These are phyloP conservation scores for Drosophila kurseongensis DNA, from an alignment of 1,140 invertebrate genomes.

Conservation along the genomic window DNA sequence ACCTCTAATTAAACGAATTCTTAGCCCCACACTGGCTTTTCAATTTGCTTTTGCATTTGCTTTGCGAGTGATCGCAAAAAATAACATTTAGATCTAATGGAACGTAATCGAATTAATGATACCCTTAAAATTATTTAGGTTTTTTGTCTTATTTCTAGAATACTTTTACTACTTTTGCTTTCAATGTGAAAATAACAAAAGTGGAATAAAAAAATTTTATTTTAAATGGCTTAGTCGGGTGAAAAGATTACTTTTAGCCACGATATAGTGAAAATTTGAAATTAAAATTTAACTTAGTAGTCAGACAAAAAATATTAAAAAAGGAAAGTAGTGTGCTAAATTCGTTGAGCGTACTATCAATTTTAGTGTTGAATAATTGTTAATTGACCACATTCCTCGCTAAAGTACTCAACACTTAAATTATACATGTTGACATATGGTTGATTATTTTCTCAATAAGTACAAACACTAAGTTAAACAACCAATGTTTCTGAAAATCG, in stretches of 20 bases:
- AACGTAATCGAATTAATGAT: not conserved
- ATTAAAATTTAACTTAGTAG: no score
- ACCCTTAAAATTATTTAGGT: slow-evolving; percentile 1
- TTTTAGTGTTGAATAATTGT: slow-evolving; percentile 6
- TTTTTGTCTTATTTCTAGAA: no score
- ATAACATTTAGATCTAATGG: slow-evolving; percentile 3
- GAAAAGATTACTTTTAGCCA: no score
- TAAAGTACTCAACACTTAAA: not conserved
- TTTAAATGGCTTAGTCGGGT: no score
- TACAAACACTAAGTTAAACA: not conserved
- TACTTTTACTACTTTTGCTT: no score
- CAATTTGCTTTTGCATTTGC: slow-evolving; percentile 34
- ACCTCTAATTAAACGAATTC: slow-evolving; percentile 45
- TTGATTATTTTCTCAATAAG: slow-evolving; percentile 6
- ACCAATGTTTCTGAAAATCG: not conserved
- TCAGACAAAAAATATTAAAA: no score
- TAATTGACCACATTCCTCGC: not conserved
- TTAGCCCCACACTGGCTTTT: slow-evolving; percentile 28
- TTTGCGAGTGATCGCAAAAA: slow-evolving; percentile 23
- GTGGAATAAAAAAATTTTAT: no score
- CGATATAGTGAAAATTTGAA: not conserved
- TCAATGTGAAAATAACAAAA: no score
- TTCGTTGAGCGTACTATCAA: not conserved
- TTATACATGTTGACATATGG: not conserved
- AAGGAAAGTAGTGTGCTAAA: not conserved